Evolutionary conservation across 2,113 vertebrate species (phyloP), one percentile per base, ranked within the genome.

Genomic region (Prietella phreatophila): DNA sequence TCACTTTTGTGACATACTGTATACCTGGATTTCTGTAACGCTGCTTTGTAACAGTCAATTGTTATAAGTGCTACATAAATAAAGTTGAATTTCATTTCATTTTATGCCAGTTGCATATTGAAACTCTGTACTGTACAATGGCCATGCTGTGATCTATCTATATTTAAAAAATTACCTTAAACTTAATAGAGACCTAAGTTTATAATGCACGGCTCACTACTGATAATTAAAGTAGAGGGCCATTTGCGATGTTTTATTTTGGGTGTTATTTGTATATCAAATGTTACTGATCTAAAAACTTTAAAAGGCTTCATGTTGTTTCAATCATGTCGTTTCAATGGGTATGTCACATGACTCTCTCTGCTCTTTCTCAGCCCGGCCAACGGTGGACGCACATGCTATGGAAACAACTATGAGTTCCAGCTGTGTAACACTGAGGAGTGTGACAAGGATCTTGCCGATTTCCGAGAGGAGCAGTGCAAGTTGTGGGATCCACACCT

Each of bases 401-500:
- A 96, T 0, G 98, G 98, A 33, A 96, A 97, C 4, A 97, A 93
- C 93, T 99, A 97, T 0, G 98, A 99, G 90, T 97, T 99, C 92
- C 96, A 98, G 92, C 95, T 99, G 25, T 99, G 98, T 93, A 97
- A 93, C 93, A 94, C 91, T 0, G 96, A 98, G 58, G 95, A 96
- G 56, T 99, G 98, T 58, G 95, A 95, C 0, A 95, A 96, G 84
- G 73, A 95, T 0, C 88, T 96, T 2, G 96, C 96, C 0, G 98
- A 99, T 87, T 99, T 98, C 95, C 95, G 98, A 60, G 98, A 97
- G 92, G 97, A 99, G 88, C 98, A 99, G 90, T 99, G 98, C 93
- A 93, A 91, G 15, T 95, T 96, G 90, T 98, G 97, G 97, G 95
- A 99, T 90, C 95, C 96, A 1, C 94, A 96, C 92, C 96, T 97